Conservation (phyloP, 1,140 invertebrate species). For the Zelostemma sp. region DNA sequence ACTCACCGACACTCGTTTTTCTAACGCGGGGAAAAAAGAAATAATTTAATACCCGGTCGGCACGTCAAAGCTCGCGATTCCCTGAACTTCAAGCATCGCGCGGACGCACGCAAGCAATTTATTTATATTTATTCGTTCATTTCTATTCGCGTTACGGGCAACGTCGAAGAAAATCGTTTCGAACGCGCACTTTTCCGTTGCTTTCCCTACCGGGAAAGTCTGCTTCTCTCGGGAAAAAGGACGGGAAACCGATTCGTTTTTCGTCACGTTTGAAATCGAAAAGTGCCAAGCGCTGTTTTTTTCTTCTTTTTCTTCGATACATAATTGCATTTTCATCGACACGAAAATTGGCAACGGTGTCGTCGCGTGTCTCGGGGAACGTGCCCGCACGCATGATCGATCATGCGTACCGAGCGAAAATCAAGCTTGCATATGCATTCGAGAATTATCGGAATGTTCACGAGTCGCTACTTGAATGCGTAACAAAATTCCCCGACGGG, state of each 20-base stretch:
- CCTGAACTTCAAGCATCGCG: conserved; percentile 41
- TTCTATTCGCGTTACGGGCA: conserved; percentile 37
- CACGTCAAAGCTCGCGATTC: conserved; percentile 47
- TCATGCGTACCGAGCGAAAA: conserved; percentile 51
- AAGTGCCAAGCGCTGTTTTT: conserved; percentile 16
- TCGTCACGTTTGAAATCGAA: conserved; percentile 20
- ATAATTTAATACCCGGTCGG: conserved; percentile 44
- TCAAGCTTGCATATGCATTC: conserved; percentile 50
- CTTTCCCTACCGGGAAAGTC: conserved; percentile 58
- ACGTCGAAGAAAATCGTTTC: conserved; percentile 40
- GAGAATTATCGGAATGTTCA: conserved; percentile 49
- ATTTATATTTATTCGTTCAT: conserved; percentile 57
- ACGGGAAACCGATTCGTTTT: conserved; percentile 19
- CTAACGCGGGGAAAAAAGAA: conserved; percentile 30
- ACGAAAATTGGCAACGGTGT: conserved; percentile 37
- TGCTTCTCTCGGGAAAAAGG: conserved; percentile 23
- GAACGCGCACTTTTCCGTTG: conserved; percentile 47
- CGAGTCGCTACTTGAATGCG: conserved; percentile 58
- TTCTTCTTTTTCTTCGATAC: conserved; percentile 3
- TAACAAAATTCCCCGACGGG: conserved; percentile 49
- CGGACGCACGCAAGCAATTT: conserved; percentile 49
- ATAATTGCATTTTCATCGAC: background rate
- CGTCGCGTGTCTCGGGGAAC: conserved; percentile 35
- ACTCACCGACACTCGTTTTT: conserved; percentile 39
- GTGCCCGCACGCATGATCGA: conserved; percentile 60